phyloP scores from a whole-genome alignment of 2,888 invertebrate species.

The Sarcophaga carnaria region DNA sequence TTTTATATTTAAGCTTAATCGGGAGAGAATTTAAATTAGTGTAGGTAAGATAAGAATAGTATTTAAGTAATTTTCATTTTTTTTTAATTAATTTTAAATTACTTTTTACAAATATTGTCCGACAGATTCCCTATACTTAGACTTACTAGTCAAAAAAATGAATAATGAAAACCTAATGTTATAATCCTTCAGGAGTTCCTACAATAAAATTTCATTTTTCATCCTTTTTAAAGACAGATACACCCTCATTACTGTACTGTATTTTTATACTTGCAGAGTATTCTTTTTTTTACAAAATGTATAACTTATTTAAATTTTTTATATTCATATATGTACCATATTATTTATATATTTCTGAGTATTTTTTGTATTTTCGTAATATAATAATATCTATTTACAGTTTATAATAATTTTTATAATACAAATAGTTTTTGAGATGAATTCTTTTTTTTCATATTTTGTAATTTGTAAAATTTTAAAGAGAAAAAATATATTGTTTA shows the following conservation, averaged over 20 bases:
- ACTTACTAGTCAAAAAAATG: constrained; percentile 22
- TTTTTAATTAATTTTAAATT: constrained; percentile 7
- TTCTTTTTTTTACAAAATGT: constrained; percentile 2
- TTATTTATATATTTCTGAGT: background rate
- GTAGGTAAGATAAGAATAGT: background rate
- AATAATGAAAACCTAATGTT: constrained; percentile 4
- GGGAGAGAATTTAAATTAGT: background rate
- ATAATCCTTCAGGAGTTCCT: constrained; percentile 10
- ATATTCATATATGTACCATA: too few relatives aligned
- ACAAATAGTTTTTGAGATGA: too few relatives aligned
- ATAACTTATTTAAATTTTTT: too few relatives aligned
- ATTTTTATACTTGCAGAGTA: constrained; percentile 28
- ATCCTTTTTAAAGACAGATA: background rate
- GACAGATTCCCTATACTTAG: constrained; percentile 55
- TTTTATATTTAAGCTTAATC: background rate
- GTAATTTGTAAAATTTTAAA: too few relatives aligned
- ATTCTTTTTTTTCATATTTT: too few relatives aligned
- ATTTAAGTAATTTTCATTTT: background rate
- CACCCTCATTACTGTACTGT: background rate
- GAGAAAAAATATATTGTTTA: background rate
- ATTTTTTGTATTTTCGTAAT: background rate
- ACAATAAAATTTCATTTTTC: constrained; percentile 13
- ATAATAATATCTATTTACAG: background rate
- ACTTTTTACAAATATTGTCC: constrained; percentile 63
- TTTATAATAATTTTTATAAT: too few relatives aligned